Base-by-base conservation (phyloP, 2,888 invertebrate genomes). In the Apamea sordens region DNA sequence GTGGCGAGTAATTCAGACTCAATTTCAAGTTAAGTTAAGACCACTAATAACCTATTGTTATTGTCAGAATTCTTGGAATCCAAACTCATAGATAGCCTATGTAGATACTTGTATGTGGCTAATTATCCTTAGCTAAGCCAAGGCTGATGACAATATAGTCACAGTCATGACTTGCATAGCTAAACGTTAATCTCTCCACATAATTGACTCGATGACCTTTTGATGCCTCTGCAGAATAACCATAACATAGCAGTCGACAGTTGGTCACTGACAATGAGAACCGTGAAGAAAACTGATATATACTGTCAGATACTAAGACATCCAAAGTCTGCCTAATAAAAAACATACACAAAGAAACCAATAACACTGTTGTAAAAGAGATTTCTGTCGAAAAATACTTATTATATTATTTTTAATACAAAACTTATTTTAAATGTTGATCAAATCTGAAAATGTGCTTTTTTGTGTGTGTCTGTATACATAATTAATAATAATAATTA, bases 101-200 rank as follows among this genome's bases (percentile, higher is more conserved):
- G 15, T 36, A 47, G 24, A 73, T 65, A 47, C 18, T 79, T 41
- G 61, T 69, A 32, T 21, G 2, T 64, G 36, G 73, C 47, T 36
- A n/a, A 56, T 28, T 77, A 32, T 65, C 44, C 32, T 36, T 56
- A 56, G 28, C 5, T 28, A 56, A 63, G 63, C 44, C 72, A 53
- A 79, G 32, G 32, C 32, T 32, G 44, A 53, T 44, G 32, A 71
- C 53, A 77, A 76, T 64, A 77, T 77, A 77, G 53, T 18, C 32
- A 59, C 18, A 63, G 10, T 44, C 53, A 64, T 80, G 73, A 64
- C 73, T 73, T 73, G 53, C 72, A 71, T 72, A 28, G n/a, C 32
- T 53, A 56, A 80, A 24, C 44, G 32, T 53, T 64, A n/a, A 77
- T 44, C 41, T 32, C 32, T 56, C 32, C 32, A 50, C 18, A 73